phyloP scores from a whole-genome alignment of 2,888 invertebrate genomes.

The Ophioninae sp. region DNA sequence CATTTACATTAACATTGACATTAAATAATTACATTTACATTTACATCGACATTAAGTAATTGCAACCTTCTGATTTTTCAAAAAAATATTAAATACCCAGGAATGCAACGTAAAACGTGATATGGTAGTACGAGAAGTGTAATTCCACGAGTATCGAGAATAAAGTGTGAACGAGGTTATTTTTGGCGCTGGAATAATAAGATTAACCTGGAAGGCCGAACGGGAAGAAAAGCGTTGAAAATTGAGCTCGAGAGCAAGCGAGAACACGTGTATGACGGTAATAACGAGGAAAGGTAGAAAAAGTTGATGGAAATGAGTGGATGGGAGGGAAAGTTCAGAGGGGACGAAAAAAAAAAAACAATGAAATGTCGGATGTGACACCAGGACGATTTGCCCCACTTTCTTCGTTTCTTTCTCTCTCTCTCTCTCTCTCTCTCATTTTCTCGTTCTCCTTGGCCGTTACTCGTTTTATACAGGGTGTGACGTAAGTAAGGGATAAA shows the following conservation, averaged over 20 bases:
- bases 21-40: no score
- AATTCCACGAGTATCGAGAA: neutral
- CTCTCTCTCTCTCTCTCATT: conserved; percentile 17
- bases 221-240: conserved; percentile 11
- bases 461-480: conserved; percentile 40
- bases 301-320: conserved; percentile 35
- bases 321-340: conserved; percentile 27
- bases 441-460: conserved; percentile 32
- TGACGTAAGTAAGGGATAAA: no score
- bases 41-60: no score
- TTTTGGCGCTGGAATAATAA: neutral
- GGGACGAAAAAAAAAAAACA: conserved; percentile 29
- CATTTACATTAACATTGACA: no score
- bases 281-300: conserved; percentile 40
- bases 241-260: conserved; percentile 36
- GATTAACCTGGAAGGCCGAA: neutral
- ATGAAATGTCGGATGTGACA: conserved; percentile 46
- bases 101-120: no score
- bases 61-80: no score
- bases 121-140: neutral
- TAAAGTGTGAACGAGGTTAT: neutral
- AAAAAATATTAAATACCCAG: no score
- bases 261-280: neutral
- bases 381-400: conserved; percentile 55
- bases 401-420: conserved; percentile 17